Conservation (phyloP, 2,888 invertebrate species). For the Pristionchus arcanus region DNA sequence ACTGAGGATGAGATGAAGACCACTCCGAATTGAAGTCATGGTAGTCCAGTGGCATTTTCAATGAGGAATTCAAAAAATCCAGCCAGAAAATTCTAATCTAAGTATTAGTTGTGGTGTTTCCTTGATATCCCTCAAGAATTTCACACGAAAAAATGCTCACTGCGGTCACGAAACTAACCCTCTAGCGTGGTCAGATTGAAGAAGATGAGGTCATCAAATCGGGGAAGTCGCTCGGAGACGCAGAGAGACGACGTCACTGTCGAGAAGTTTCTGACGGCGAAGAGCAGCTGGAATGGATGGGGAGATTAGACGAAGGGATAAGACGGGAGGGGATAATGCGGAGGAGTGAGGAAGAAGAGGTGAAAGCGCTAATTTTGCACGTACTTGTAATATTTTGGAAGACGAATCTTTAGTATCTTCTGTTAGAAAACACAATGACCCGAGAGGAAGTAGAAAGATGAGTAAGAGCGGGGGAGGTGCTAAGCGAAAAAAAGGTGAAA, state of each 20-base stretch:
- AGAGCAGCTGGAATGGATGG: neutral
- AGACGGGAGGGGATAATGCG: too few relatives aligned
- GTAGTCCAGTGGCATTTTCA: too few relatives aligned
- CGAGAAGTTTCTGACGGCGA: neutral
- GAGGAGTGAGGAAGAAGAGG: neutral
- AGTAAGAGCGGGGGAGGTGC: too few relatives aligned
- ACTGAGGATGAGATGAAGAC: too few relatives aligned
- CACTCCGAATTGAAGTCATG: too few relatives aligned
- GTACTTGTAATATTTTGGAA: neutral
- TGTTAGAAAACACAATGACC: neutral
- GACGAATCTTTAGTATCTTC: neutral
- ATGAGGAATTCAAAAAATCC: too few relatives aligned
- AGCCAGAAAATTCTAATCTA: too few relatives aligned
- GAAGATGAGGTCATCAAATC: constrained; percentile 84
- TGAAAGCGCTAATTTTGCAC: too few relatives aligned
- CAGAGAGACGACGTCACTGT: constrained; percentile 75
- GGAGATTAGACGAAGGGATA: neutral
- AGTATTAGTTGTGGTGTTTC: too few relatives aligned
- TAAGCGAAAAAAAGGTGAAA: too few relatives aligned
- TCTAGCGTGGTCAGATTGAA: constrained; percentile 88
- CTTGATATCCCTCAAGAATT: too few relatives aligned
- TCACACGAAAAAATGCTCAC: too few relatives aligned
- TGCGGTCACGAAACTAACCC: constrained; percentile 73
- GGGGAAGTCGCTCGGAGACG: constrained; percentile 83
- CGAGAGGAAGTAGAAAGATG: neutral